These are phyloP conservation scores for Campodea augens DNA, from an alignment of 1,140 invertebrate genomes.

Conservation along the genomic window DNA sequence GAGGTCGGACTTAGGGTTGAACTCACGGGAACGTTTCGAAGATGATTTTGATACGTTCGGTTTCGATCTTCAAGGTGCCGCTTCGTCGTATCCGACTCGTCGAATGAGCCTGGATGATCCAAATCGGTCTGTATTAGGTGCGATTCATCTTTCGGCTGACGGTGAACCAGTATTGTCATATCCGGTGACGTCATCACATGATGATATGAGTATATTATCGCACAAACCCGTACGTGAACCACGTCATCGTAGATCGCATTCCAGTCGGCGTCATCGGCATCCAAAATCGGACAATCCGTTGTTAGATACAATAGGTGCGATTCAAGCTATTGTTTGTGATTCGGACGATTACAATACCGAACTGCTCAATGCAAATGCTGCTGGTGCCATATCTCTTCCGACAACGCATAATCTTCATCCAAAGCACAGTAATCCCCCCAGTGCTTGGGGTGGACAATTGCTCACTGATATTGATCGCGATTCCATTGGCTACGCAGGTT, in stretches of 20 bases:
- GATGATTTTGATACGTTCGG: neutral
- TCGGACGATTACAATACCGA: slow-evolving; percentile 19
- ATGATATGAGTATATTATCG: slow-evolving; percentile 11
- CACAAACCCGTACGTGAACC: slow-evolving; percentile 3
- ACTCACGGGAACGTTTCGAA: neutral
- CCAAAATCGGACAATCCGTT: slow-evolving; percentile 19
- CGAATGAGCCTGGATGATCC: too few relatives aligned
- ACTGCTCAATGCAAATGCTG: too few relatives aligned
- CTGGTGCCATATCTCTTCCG: too few relatives aligned
- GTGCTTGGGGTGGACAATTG: too few relatives aligned
- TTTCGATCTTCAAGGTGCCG: neutral
- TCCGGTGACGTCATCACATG: slow-evolving; percentile 7
- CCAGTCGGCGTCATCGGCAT: slow-evolving; percentile 12
- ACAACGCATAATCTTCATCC: too few relatives aligned
- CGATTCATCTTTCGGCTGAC: neutral
- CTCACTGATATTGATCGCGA: slow-evolving; percentile 19
- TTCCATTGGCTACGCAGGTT: slow-evolving; percentile 23
- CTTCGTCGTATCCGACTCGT: too few relatives aligned
- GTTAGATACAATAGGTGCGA: slow-evolving; percentile 23
- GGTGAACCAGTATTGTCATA: neutral
- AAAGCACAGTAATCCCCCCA: too few relatives aligned
- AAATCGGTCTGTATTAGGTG: neutral
- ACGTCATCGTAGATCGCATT: slow-evolving; percentile 12
- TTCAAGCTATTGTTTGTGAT: slow-evolving; percentile 16
- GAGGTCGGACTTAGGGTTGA: neutral